Base-by-base conservation (phyloP, 2,113 vertebrate species). In the Chloebia gouldiae region DNA sequence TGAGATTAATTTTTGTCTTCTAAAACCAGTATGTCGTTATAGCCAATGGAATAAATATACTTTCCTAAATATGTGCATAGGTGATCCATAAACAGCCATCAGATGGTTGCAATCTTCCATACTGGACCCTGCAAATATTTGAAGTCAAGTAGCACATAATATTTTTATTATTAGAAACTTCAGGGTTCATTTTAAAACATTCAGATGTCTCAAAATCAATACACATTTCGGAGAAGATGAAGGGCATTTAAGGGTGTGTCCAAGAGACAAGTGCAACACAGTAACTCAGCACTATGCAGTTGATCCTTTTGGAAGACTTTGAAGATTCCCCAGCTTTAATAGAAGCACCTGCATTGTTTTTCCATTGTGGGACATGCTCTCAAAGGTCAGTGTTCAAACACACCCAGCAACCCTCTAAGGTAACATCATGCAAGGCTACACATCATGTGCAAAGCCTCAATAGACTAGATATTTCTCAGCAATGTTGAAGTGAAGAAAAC, bases 301-400 rank as follows among this genome's bases (percentile, higher is more conserved):
- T 82, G 50, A 69, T 59, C 13, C 21, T 70, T 92, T 47, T 51
- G 45, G 37, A 93, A 79, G 54, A 73, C 28, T 60, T 40, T 66
- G 30, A 86, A 69, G n/a, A 47, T 51, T 39, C 47, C 2, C 33
- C 84, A 53, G 14, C 39, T 89, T 82, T 76, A 45, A 45, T 19
- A 70, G 39, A 27, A 92, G 24, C 30, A 87, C 24, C 30, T 81
- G 56, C 28, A 63, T 51, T 51, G 27, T 47, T 93, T 82, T 88
- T 51, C 45, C 19, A 37, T 21, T 65, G 53, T 0, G 0, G 39
- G 30, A 19, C 4, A 2, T n/a, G 15, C 4, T 81, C 18, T 30
- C 28, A 83, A 73, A 40, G 7, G 28, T 44, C 60, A 14, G 8
- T 31, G 39, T 31, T 87, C 44, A 54, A 56, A 47, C 0, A 0